A percentile compares a stretch with the other conserved stretches of the same genome.
These are phyloP conservation scores for Micrastur ruficollis DNA, from an alignment of 2,797 vertebrate genomes.

Conservation along the genomic window DNA sequence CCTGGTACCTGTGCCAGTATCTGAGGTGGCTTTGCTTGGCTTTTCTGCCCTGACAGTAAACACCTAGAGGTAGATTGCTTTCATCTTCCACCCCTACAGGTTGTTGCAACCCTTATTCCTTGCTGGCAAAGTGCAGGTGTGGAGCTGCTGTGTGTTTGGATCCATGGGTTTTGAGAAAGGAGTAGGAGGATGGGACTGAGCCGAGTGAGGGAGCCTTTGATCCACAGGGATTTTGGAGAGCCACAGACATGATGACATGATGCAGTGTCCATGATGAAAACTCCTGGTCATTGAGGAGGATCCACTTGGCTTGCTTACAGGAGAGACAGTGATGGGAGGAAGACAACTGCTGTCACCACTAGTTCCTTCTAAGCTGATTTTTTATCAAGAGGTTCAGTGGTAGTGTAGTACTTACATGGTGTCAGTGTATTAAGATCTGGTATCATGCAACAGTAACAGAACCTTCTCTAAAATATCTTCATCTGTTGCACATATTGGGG, in stretches of 20 bases:
- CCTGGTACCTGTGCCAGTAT: not conserved
- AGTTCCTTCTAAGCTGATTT: not conserved
- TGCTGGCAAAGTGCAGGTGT: not conserved
- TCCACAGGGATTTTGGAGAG: not conserved
- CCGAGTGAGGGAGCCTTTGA: not conserved
- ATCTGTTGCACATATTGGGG: not conserved
- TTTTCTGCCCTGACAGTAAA: not conserved
- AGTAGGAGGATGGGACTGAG: not conserved
- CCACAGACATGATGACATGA: not conserved
- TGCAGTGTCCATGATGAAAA: not conserved
- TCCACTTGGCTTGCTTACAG: not conserved
- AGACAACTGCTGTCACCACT: not conserved
- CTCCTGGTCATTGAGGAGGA: not conserved
- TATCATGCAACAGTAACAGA: not conserved
- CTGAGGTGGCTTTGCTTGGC: not conserved
- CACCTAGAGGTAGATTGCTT: not conserved
- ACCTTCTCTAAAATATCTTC: not conserved
- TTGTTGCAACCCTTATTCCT: not conserved
- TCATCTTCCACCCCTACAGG: not conserved
- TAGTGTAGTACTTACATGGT: rapidly evolving
- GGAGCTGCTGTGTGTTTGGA: not conserved
- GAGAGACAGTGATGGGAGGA: not conserved
- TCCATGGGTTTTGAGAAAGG: not conserved
- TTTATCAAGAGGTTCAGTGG: not conserved
- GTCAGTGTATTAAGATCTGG: not conserved